These are phyloP conservation scores for Ephialtes manifestator DNA, from an alignment of 2,888 invertebrate species.

Conservation along the genomic window DNA sequence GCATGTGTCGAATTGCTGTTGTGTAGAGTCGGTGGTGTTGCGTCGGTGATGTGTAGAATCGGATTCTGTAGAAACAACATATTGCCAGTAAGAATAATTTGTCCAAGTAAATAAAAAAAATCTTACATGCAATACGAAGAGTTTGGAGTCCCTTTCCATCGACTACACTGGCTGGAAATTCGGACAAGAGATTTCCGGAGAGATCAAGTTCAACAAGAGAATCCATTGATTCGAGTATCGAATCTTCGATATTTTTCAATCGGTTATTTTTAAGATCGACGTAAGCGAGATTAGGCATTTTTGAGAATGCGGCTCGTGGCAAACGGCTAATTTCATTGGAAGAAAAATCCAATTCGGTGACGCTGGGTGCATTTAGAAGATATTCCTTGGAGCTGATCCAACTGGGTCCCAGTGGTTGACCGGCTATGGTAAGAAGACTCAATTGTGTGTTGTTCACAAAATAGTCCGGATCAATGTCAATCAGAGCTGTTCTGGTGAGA, in stretches of 20 bases:
- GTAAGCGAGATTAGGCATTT: slow-evolving; percentile 89
- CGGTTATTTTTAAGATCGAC: slow-evolving; percentile 91
- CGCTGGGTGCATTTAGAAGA: slow-evolving; percentile 88
- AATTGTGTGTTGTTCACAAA: slow-evolving; percentile 90
- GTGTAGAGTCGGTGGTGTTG: too few species aligned
- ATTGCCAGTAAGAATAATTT: background rate
- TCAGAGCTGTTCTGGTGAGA: slow-evolving; percentile 90
- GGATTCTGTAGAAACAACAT: too few species aligned
- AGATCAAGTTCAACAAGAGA: slow-evolving; percentile 91
- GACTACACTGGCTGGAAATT: slow-evolving; percentile 89
- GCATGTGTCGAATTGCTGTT: too few species aligned
- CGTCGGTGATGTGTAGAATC: too few species aligned
- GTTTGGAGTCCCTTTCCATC: slow-evolving; percentile 89
- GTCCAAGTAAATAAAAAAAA: slow-evolving; percentile 2
- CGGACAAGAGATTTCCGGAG: slow-evolving; percentile 90
- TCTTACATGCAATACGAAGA: slow-evolving; percentile 84
- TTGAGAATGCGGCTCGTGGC: slow-evolving; percentile 89
- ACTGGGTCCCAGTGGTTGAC: slow-evolving; percentile 88
- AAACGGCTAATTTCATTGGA: slow-evolving; percentile 90
- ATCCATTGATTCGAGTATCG: slow-evolving; percentile 89
- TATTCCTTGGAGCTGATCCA: slow-evolving; percentile 83
- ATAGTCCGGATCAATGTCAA: slow-evolving; percentile 90
- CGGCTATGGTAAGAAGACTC: slow-evolving; percentile 89
- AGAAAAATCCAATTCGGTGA: slow-evolving; percentile 91
- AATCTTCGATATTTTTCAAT: slow-evolving; percentile 88